Conservation (phyloP, 2,888 invertebrate genomes). For the Tachina fera region DNA sequence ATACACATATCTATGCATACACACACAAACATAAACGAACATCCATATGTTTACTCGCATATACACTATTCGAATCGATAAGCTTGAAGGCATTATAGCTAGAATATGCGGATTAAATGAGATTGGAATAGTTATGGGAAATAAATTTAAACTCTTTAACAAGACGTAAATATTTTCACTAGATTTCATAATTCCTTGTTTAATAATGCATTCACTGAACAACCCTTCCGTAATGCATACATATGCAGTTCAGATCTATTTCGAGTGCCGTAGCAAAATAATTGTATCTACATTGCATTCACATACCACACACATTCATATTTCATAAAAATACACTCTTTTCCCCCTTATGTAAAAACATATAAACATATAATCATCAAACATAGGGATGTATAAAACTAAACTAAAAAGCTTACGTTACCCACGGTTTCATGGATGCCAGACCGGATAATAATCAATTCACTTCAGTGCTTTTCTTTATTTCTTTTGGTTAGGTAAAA, state of each 20-base stretch:
- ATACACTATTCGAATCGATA: slow-evolving; percentile 6
- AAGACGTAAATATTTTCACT: slow-evolving; percentile 34
- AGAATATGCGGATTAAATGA: neutral
- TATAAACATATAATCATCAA: neutral
- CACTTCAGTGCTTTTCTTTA: slow-evolving; percentile 4
- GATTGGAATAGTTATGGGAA: neutral
- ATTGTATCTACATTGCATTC: neutral
- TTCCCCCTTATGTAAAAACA: neutral
- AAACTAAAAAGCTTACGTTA: slow-evolving; percentile 57
- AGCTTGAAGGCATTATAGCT: neutral
- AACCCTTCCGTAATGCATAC: slow-evolving; percentile 4
- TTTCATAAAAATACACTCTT: slow-evolving; percentile 8
- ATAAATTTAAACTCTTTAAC: neutral
- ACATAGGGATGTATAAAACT: slow-evolving; percentile 18
- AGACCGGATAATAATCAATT: slow-evolving; percentile 9
- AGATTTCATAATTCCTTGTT: neutral
- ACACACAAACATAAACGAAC: neutral
- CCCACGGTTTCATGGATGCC: slow-evolving; percentile 60
- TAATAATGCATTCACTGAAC: slow-evolving; percentile 14
- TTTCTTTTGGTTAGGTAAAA: slow-evolving; percentile 29
- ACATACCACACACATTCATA: neutral
- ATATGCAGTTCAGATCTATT: neutral
- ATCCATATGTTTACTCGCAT: slow-evolving; percentile 14
- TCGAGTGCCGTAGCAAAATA: slow-evolving; percentile 14
- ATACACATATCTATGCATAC: neutral